Percentiles rank a stretch among this genome's conserved stretches.
These are phyloP conservation scores for Kryphioiulus occultus DNA, from an alignment of 2,888 invertebrate species.

Conservation along the genomic window DNA sequence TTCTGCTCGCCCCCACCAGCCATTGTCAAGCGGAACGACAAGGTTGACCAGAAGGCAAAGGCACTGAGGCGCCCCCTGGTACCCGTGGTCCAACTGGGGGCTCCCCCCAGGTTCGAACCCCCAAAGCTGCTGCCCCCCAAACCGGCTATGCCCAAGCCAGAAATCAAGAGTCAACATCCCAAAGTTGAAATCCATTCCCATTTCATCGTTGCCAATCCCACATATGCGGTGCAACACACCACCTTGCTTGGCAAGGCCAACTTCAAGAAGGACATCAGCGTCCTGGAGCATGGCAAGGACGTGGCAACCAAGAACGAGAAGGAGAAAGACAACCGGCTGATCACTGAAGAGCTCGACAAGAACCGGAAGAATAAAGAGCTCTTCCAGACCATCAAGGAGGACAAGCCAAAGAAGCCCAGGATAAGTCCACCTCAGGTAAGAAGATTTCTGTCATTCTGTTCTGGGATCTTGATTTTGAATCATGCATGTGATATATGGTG, in stretches of 20 bases:
- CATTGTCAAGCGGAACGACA: not conserved
- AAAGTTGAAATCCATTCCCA: not conserved
- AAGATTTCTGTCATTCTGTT: no score
- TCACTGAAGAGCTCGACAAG: conserved; percentile 39
- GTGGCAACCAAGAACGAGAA: conserved; percentile 38
- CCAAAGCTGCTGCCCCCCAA: not conserved
- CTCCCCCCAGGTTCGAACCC: not conserved
- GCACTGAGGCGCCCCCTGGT: not conserved
- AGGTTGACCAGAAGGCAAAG: not conserved
- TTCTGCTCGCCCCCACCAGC: not conserved
- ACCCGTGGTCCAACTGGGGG: not conserved
- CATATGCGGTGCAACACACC: not conserved
- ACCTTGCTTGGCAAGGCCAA: not conserved
- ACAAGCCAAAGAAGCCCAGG: not conserved
- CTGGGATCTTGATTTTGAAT: no score
- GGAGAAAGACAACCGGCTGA: conserved; percentile 33
- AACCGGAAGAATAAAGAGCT: conserved; percentile 13
- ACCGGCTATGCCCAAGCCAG: not conserved
- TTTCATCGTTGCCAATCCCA: not conserved
- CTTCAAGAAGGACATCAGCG: not conserved
- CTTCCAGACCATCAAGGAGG: not conserved
- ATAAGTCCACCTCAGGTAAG: no score
- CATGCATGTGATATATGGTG: no score
- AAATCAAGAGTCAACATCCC: not conserved
- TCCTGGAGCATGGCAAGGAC: not conserved